phyloP scores from a whole-genome alignment of 2,797 vertebrate genomes.

The Nothura maculosa region DNA sequence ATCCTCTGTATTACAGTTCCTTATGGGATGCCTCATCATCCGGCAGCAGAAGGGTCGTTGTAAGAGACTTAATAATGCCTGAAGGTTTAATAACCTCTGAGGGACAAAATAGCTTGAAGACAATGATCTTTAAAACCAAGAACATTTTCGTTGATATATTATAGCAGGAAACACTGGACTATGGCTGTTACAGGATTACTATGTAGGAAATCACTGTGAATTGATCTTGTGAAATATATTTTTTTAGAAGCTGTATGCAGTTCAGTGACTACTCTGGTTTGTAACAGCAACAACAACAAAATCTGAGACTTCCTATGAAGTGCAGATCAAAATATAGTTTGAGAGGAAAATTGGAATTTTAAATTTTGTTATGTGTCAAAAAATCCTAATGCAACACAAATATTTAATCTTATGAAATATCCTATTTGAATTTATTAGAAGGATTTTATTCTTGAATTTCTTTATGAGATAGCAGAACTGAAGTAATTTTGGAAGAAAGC shows the following conservation, averaged over 20 bases:
- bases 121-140: not conserved
- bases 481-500: not conserved
- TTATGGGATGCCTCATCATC: not conserved
- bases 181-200: not conserved
- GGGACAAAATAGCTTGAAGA: constrained; percentile 25
- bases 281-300: not conserved
- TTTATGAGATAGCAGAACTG: not conserved
- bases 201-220: not conserved
- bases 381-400: not conserved
- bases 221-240: not conserved
- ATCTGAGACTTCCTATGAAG: not conserved
- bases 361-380: not conserved
- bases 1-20: constrained; percentile 28
- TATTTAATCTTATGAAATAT: not conserved
- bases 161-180: not conserved
- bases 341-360: not conserved
- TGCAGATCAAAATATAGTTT: not conserved
- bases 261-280: not conserved
- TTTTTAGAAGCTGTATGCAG: not conserved
- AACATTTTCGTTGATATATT: constrained; percentile 32
- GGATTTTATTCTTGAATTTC: not conserved
- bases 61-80: constrained; percentile 34
- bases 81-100: constrained; percentile 49
- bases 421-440: not conserved
- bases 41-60: not conserved